Percentiles rank a stretch among this genome's conserved stretches.
These are phyloP conservation scores for Natrix natrix DNA, from an alignment of 2,797 vertebrate genomes.

Conservation along the genomic window DNA sequence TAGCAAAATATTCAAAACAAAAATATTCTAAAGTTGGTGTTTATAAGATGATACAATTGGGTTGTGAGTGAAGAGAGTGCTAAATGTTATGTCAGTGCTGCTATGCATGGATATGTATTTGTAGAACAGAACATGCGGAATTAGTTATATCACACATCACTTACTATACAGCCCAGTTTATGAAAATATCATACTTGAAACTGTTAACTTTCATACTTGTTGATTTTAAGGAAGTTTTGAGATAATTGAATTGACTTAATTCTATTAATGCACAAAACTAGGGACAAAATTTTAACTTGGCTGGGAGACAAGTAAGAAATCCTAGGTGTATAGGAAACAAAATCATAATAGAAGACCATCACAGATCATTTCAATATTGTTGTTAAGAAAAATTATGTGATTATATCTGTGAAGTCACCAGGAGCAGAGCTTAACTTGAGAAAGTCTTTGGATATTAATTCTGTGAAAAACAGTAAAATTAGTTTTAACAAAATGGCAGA, in stretches of 20 bases:
- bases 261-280: not conserved
- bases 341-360: not conserved
- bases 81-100: not conserved
- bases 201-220: not conserved
- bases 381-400: not conserved
- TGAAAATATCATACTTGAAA: not conserved
- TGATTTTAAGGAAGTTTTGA: not conserved
- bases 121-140: no score
- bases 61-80: not conserved
- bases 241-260: not conserved
- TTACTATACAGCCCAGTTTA: not conserved
- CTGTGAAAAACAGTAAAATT: not conserved
- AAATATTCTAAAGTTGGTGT: no score
- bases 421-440: not conserved
- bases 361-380: not conserved
- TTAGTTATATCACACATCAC: not conserved
- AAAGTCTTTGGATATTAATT: not conserved
- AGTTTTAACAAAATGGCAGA: not conserved
- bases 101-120: not conserved
- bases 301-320: not conserved
- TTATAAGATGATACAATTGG: not conserved
- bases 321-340: not conserved
- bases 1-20: not conserved
- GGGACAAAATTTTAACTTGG: not conserved
- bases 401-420: not conserved